Evolutionary conservation across 2,797 vertebrate species (phyloP), one percentile per base, ranked within the genome.

Genomic region (Gadopsis marmoratus): DNA sequence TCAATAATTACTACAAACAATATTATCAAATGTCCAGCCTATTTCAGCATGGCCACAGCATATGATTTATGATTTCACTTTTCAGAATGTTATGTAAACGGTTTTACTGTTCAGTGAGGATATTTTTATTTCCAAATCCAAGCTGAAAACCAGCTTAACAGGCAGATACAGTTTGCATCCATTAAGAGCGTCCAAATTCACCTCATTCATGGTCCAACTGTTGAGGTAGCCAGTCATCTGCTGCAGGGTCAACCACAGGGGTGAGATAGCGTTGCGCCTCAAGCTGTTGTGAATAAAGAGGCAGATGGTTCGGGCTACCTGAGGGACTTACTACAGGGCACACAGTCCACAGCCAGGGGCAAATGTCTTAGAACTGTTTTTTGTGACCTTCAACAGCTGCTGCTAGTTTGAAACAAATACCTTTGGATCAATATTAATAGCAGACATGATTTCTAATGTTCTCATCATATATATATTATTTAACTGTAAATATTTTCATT

Each of bases 271-370:
- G n/a, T 65, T 48, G 53, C 76, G 59, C 39, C 75, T 59, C 61
- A 60, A 85, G 83, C 71, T 83, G 81, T 68, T 56, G 33, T 66
- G 53, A 66, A 50, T 35, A 29, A n/a, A 47, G 39, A 51, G 14
- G 54, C 89, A 92, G 88, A 91, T 89, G 87, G 87, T 62, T 67
- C 45, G 4, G 71, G 75, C 71, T 75, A 87, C 86, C 82, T 86
- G 78, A 82, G 80, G 84, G 88, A 76, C 77, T 0, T 10, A 66
- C 2, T 16, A 71, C 69, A 70, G 56, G 55, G 53, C 64, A 53
- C n/a, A 21, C 31, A 50, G 33, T 45, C 68, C 75, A 45, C 70
- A 78, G 71, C 79, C 50, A 35, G 59, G 61, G 64, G 48, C 77
- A 56, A 61, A 82, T 79, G 71, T 79, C 79, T 76, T 70, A 53